Evolutionary conservation across 2,113 vertebrate genomes (phyloP), one percentile per base, ranked within the genome.

Genomic region (Fregetta grallaria): DNA sequence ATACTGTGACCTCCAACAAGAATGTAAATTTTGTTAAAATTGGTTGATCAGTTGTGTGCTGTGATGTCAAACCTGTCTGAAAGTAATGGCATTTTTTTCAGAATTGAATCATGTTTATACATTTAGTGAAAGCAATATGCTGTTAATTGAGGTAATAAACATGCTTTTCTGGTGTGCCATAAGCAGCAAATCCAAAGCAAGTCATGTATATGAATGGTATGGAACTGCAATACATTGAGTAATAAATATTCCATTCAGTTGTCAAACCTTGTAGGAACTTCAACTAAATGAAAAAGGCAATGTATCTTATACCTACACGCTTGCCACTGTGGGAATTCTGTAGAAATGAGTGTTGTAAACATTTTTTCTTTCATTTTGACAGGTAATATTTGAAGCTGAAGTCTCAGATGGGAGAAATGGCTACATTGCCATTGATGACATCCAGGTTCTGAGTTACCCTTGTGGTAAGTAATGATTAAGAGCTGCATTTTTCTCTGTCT

Each of bases 311-410:
- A 85, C 83, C 79, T 94, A 5, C 55, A 42, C 15, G 0, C 77
- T 74, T 85, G 81, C 75, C 63, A 73, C 80, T 49, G 10, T 88
- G 92, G 94, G 86, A 91, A 96, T 96, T 92, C 66, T 80, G 73
- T 90, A 90, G 87, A 96, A 97, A 94, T 80, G 84, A 95, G 30
- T 88, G 81, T 89, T 97, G 55, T 93, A 96, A 98, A 97, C 94
- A 80, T 95, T 95, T 97, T 96, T 96, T 91, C 30, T 97, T 97
- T 96, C 86, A 50, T 97, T 94, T 91, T 97, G 97, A 94, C 98
- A 99, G 99, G 99, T 99, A 97, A 99, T 99, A 98, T 99, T 99
- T 97, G 99, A 99, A 98, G 99, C 99, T 17, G 99, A 99, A 97
- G 98, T 99, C 93, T 99, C 99, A 84, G 98, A 98, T 97, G 98